These are phyloP conservation scores for Aleiodes alternator DNA, from an alignment of 2,888 invertebrate species.

Conservation along the genomic window DNA sequence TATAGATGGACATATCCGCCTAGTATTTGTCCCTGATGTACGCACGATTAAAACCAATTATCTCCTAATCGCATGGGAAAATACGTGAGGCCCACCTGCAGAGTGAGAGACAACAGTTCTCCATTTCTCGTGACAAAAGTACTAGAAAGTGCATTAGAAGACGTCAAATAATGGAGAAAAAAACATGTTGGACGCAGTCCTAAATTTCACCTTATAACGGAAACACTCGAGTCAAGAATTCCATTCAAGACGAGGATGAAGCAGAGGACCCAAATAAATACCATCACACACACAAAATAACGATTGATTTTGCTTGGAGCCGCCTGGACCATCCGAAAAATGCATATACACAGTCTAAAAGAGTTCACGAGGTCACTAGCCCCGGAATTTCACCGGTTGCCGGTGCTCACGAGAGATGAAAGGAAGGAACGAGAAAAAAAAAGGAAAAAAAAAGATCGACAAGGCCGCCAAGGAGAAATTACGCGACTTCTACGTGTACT, in stretches of 20 bases:
- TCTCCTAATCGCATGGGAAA: conserved; percentile 22
- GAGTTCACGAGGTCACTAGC: conserved; percentile 65
- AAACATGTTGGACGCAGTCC: conserved; percentile 22
- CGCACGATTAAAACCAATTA: conserved; percentile 30
- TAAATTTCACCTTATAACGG: conserved; percentile 51
- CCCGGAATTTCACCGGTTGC: conserved; percentile 61
- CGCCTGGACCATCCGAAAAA: conserved; percentile 33
- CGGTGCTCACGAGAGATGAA: conserved; percentile 42
- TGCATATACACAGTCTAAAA: conserved; percentile 51
- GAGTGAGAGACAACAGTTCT: not conserved
- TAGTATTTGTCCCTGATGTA: conserved; percentile 19
- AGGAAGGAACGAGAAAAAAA: too few species aligned
- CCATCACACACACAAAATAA: not conserved
- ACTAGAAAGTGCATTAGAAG: conserved; percentile 32
- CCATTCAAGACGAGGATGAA: not conserved
- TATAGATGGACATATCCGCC: conserved; percentile 8
- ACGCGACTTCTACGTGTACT: conserved; percentile 42
- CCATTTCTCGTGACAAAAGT: not conserved
- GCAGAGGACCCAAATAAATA: not conserved
- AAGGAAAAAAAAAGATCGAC: conserved; percentile 55
- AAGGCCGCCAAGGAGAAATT: conserved; percentile 66
- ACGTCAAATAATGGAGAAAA: not conserved
- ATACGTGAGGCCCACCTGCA: conserved; percentile 10
- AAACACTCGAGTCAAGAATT: conserved; percentile 40
- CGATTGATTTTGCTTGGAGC: conserved; percentile 3